Percentiles rank a stretch among this genome's conserved stretches.
Evolutionary conservation across 2,113 vertebrate genomes (phyloP).

Genomic region (Neogale vison): DNA sequence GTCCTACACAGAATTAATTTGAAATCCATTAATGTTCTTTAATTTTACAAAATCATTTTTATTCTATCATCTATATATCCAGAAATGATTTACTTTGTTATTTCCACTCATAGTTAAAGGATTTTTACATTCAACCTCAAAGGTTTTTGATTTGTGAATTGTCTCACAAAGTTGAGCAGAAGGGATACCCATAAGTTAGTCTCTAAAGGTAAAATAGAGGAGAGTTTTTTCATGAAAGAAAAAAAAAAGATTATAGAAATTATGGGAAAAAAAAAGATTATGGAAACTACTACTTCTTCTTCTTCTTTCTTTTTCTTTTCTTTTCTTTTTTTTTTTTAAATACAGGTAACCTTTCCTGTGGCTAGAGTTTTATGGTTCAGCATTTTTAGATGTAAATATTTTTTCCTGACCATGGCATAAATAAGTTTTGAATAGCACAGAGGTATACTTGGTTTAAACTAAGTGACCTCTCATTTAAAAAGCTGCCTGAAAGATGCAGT

Average conservation of each 20-base stretch:
- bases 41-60: conserved; percentile 54
- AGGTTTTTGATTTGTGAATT: conserved; percentile 38
- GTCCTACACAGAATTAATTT: neutral
- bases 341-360: conserved; percentile 65
- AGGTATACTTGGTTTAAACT: conserved; percentile 67
- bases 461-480: conserved; percentile 66
- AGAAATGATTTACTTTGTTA: conserved; percentile 62
- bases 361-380: conserved; percentile 62
- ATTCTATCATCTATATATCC: neutral
- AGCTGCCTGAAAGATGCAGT: neutral
- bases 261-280: conserved; percentile 55
- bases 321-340: neutral
- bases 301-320: too few relatives aligned
- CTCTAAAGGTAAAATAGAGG: conserved; percentile 51
- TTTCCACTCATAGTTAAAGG: neutral
- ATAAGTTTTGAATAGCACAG: conserved; percentile 22
- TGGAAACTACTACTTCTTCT: conserved; percentile 39
- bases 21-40: neutral
- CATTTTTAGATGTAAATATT: conserved; percentile 77
- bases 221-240: neutral
- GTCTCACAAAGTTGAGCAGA: neutral
- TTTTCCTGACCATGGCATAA: conserved; percentile 61
- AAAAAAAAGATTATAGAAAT: conserved; percentile 68
- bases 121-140: neutral
- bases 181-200: neutral